Evolutionary conservation across 1,140 invertebrate genomes (phyloP), one percentile per base, ranked within the genome.

Genomic region (Phthorimaea operculella): DNA sequence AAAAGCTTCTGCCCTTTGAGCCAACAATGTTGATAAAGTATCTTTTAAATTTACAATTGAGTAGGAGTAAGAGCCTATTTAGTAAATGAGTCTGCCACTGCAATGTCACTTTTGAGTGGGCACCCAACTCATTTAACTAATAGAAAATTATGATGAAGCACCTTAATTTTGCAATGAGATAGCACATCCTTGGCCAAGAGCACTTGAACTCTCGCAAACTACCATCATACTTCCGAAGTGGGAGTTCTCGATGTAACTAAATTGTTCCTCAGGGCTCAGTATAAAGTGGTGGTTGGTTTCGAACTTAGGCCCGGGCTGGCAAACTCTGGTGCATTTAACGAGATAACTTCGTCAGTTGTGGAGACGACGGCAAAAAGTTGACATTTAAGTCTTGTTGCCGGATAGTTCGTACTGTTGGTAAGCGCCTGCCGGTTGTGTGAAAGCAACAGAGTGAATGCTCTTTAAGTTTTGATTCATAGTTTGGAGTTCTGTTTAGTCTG

Each of bases 311-410:
- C 59, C 63, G 61, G 59, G 63, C 53, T 59, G 51, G 53, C 68
- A 68, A 69, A 71, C 71, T 74, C 69, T 56, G 71, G 69, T 69
- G 71, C 71, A 71, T 71, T 74, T 74, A 74, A 74, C 68, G 71
- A 74, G 71, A 69, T 74, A 74, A 74, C 64, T 74, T 74, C 55
- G 58, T 68, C 61, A 63, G 64, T 66, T 60, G 60, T 47, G 48
- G 57, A 62, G 62, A 64, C 60, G 57, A 54, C 53, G 52, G 64
- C 59, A 66, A 68, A 68, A 68, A 70, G 59, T 60, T 58, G 56
- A 48, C 51, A 50, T n/a, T 50, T 7, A 28, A 50, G 48, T 50
- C 7, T 50, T 50, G 21, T 48, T 15, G 10, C 16, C 10, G 3
- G 17, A 10, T 28, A 50, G 9, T 15, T 21, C 16, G 4, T 6